A percentile compares a stretch with the other conserved stretches of the same genome.
Evolutionary conservation across 2,797 vertebrate genomes (phyloP).

Genomic region (Dermochelys coriacea): DNA sequence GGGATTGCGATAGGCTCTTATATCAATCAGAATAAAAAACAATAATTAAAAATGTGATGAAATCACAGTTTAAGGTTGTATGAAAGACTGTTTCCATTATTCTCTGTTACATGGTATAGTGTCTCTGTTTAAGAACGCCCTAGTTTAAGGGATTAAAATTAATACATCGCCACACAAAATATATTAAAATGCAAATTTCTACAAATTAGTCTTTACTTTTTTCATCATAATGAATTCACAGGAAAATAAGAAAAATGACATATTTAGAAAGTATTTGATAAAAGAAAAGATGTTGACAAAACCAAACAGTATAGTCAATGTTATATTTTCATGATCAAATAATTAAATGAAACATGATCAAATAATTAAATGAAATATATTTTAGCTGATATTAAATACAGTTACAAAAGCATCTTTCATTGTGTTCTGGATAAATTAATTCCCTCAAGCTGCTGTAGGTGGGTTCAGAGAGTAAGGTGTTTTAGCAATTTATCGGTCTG

Average conservation of each 20-base stretch:
- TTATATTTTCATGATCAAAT: neutral
- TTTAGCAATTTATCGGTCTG: conserved; percentile 3
- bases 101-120: neutral
- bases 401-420: neutral
- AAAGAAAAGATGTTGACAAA: neutral
- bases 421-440: conserved; percentile 25
- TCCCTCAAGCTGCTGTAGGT: conserved; percentile 24
- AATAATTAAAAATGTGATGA: neutral
- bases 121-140: neutral
- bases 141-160: neutral
- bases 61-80: neutral
- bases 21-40: neutral
- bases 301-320: neutral
- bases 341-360: neutral
- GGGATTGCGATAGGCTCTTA: neutral
- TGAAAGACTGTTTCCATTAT: neutral
- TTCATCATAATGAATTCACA: neutral
- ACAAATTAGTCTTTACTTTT: neutral
- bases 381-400: neutral
- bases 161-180: neutral
- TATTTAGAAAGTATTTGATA: neutral
- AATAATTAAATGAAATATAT: conserved; percentile 13
- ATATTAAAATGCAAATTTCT: neutral
- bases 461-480: neutral
- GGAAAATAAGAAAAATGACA: neutral